These are phyloP conservation scores for Pycnonotus jocosus DNA, from an alignment of 2,113 vertebrate genomes.

Conservation along the genomic window DNA sequence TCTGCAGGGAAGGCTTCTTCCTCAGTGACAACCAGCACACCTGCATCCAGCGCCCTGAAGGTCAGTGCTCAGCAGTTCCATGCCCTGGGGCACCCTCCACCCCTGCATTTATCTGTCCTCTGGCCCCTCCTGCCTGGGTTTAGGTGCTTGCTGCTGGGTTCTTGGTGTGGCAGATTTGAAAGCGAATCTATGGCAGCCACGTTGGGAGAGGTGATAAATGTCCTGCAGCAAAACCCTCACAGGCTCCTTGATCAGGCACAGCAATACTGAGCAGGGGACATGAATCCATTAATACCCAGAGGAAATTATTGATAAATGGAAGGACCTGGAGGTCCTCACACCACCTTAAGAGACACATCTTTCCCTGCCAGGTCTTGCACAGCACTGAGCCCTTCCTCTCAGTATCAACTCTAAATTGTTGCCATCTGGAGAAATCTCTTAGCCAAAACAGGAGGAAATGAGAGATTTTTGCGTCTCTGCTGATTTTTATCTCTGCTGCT, in stretches of 20 bases:
- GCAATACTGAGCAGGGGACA: fast-evolving
- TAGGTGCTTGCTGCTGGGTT: neutral
- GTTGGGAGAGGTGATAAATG: neutral
- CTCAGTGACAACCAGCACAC: conserved; percentile 99
- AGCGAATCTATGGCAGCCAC: fast-evolving
- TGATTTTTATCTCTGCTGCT: conserved; percentile 48
- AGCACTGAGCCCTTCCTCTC: neutral
- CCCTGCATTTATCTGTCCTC: fast-evolving
- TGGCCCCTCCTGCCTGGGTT: neutral
- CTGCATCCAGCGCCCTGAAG: conserved; percentile 96
- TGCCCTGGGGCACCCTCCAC: fast-evolving
- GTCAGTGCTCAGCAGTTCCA: conserved; percentile 42
- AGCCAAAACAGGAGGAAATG: conserved; percentile 50
- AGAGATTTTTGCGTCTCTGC: conserved; percentile 1
- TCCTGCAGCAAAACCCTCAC: neutral
- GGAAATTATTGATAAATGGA: neutral
- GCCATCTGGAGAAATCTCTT: conserved; percentile 11
- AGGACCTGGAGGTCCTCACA: neutral
- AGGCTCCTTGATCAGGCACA: neutral
- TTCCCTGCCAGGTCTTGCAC: neutral
- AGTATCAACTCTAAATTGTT: conserved; percentile 16
- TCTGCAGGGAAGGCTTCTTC: conserved; percentile 95
- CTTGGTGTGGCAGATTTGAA: neutral
- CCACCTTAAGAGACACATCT: neutral
- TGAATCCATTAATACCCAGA: neutral